phyloP scores from a whole-genome alignment of 2,797 vertebrate genomes.

The Octomys mimax region DNA sequence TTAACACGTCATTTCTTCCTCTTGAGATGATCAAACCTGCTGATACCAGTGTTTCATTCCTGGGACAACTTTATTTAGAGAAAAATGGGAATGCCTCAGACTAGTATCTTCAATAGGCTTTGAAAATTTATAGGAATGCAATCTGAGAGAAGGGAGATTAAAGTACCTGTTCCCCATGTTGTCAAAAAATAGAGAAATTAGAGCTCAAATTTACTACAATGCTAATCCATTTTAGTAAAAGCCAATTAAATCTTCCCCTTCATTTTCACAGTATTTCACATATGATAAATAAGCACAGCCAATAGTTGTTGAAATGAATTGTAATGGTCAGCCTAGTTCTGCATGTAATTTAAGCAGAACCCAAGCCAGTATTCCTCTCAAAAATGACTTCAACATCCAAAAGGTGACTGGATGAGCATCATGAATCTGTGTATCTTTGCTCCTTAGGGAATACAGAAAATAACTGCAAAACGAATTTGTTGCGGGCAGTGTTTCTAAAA shows the following conservation, averaged over 20 bases:
- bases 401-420: not conserved
- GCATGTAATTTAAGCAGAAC: not conserved
- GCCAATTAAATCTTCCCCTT: not conserved
- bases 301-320: constrained; percentile 39
- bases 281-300: constrained; percentile 7
- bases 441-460: constrained; percentile 38
- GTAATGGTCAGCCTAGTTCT: not conserved
- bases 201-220: not conserved
- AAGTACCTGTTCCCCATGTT: not conserved
- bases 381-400: not conserved
- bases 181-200: not conserved
- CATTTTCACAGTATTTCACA: constrained; percentile 15
- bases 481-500: constrained; percentile 8
- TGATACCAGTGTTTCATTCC: not conserved
- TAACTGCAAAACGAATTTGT: not conserved
- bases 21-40: not conserved
- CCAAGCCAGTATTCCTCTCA: not conserved
- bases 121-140: not conserved
- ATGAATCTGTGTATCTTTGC: not conserved
- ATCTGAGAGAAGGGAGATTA: not conserved
- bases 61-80: constrained; percentile 7
- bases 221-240: constrained; percentile 58
- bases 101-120: not conserved
- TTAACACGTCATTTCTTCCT: not conserved
- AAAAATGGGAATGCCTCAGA: not conserved